Conservation (phyloP, 2,888 invertebrate species). For the Fragum sueziense region DNA sequence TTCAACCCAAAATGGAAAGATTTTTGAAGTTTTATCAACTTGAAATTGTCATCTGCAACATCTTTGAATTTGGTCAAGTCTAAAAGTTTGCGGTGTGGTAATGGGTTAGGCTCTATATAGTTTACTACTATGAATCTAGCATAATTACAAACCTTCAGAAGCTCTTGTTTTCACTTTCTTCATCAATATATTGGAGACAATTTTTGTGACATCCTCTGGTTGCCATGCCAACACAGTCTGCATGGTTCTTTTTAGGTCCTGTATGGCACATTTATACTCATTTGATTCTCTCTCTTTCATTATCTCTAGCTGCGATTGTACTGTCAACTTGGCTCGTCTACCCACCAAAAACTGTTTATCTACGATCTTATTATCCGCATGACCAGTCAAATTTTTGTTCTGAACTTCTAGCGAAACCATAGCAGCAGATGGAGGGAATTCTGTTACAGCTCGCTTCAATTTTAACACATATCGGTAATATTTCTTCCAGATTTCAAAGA, state of each 20-base stretch:
- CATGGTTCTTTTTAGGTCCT: conserved; percentile 63
- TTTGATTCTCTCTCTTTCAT: conserved; percentile 45
- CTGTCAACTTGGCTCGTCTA: conserved; percentile 64
- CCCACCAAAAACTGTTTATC: conserved; percentile 61
- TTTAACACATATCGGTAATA: conserved; percentile 65
- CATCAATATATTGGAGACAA: conserved; percentile 56
- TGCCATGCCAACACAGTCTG: conserved; percentile 68
- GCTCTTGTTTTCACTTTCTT: neutral
- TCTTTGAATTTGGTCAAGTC: too few species aligned
- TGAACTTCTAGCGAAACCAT: conserved; percentile 56
- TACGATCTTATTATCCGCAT: conserved; percentile 45
- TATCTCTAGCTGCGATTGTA: conserved; percentile 67
- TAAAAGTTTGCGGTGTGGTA: too few species aligned
- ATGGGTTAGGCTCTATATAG: too few species aligned
- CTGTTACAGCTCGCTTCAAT: conserved; percentile 75
- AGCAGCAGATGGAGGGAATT: conserved; percentile 76
- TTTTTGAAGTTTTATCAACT: too few species aligned
- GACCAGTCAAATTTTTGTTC: conserved; percentile 57
- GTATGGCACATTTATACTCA: conserved; percentile 64
- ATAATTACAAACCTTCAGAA: neutral
- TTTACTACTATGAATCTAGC: too few species aligned
- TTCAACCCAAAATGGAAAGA: too few species aligned
- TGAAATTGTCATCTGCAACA: too few species aligned
- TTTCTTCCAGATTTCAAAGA: conserved; percentile 70
- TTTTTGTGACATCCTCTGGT: conserved; percentile 66